Evolutionary conservation across 1,140 invertebrate species (phyloP), one percentile per base, ranked within the genome.

Genomic region (Acyrthosiphon pisum): DNA sequence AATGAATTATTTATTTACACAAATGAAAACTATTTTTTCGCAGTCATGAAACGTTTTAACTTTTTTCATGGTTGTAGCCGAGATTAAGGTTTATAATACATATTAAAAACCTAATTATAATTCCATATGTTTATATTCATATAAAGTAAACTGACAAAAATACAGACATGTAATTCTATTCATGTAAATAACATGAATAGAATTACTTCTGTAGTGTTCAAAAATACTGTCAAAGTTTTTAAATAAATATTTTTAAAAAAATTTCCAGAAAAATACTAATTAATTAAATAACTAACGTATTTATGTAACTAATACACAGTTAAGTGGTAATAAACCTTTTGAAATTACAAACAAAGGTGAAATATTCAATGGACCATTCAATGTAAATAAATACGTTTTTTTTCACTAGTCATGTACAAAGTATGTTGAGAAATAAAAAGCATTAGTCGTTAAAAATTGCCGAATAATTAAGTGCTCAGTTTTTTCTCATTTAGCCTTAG

Each of bases 391-490:
- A 90, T 90, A 60, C 37, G 53, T 60, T 90, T 44, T 90, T 60
- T 90, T 60, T 90, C 53, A 90, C 23, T 90, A 60, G 53, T 60
- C 53, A 60, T 60, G 53, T 60, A 41, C 88, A 90, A 90, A 90
- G 60, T 23, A 56, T 60, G 88, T 90, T 90, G 22, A 53, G 41
- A 90, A 90, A 60, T 56, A 90, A 90, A 90, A 90, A 60, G 26
- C 53, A 44, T 90, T 60, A 60, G 35, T 90, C 88, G 14, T 60
- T 90, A 53, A 93, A 93, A 93, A 93, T 86, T 84, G 81, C 48
- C 26, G 50, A 53, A 84, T 93, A 93, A 93, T 93, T 93, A 93
- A 93, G 91, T 86, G 81, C n/a, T 93, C 48, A 83, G 81, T 50
- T 76, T 93, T 93, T 93, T 53, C 81, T 84, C 68, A 41, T 83